Conservation (phyloP, 2,113 vertebrate genomes). For the Halcyon senegalensis region DNA sequence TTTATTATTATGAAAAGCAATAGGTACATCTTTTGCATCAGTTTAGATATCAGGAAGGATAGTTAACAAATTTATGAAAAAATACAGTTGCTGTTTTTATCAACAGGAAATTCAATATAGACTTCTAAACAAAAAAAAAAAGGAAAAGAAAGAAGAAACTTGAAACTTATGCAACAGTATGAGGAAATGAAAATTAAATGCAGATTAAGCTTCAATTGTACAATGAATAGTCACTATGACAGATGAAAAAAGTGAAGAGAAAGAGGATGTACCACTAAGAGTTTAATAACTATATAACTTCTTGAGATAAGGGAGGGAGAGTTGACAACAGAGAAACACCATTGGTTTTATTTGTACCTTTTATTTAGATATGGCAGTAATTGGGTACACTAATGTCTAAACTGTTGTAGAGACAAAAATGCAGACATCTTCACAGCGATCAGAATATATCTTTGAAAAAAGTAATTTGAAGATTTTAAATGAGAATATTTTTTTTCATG, state of each 20-base stretch:
- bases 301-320: not conserved
- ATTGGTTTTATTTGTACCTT: not conserved
- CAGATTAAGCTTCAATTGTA: not conserved
- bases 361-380: not conserved
- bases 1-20: not conserved
- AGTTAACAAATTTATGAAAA: not conserved
- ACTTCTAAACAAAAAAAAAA: not conserved
- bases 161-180: not conserved
- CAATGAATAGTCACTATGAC: not conserved
- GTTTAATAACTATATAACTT: not conserved
- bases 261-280: not conserved
- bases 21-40: not conserved
- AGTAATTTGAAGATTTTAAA: not conserved
- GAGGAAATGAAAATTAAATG: not conserved
- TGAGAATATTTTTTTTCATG: not conserved
- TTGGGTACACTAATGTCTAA: not conserved
- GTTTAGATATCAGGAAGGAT: not conserved
- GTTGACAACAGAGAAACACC: not conserved
- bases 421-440: not conserved
- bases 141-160: not conserved
- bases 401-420: not conserved
- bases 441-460: not conserved
- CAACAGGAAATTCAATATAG: not conserved
- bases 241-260: not conserved
- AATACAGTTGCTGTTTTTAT: not conserved